Conservation (phyloP, 2,888 invertebrate genomes). For the Rotaria macrura region DNA sequence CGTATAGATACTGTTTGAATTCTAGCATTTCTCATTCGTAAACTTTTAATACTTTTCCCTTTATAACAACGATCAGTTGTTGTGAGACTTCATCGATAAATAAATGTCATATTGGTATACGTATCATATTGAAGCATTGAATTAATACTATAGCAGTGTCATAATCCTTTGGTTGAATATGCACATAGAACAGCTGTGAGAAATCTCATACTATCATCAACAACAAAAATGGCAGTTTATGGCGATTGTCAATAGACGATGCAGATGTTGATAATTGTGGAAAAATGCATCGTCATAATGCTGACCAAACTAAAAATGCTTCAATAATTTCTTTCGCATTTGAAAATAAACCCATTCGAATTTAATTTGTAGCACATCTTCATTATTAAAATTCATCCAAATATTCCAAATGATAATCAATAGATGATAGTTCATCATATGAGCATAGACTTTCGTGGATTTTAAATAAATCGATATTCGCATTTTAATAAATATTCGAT, state of each 20-base stretch:
- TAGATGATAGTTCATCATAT: not conserved
- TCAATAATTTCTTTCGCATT: not conserved
- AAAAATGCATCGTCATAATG: not conserved
- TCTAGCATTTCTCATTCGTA: not conserved
- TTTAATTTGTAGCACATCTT: not conserved
- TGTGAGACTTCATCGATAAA: not conserved
- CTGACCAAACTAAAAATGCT: not conserved
- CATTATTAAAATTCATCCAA: not conserved
- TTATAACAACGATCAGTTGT: not conserved
- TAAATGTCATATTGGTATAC: not conserved
- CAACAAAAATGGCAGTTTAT: not conserved
- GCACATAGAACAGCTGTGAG: not conserved
- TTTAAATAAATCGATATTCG: too few relatives aligned
- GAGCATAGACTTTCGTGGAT: too few relatives aligned
- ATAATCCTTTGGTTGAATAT: not conserved
- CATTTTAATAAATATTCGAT: too few relatives aligned
- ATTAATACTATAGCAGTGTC: not conserved
- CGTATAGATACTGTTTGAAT: not conserved
- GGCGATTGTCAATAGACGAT: not conserved
- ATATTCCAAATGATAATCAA: not conserved
- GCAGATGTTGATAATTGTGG: not conserved
- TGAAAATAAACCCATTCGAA: not conserved
- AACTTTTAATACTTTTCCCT: not conserved
- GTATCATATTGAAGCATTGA: not conserved
- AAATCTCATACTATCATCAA: not conserved